Evolutionary conservation across 2,113 vertebrate genomes (phyloP), one percentile per base, ranked within the genome.

Genomic region (Montifringilla adamsi): DNA sequence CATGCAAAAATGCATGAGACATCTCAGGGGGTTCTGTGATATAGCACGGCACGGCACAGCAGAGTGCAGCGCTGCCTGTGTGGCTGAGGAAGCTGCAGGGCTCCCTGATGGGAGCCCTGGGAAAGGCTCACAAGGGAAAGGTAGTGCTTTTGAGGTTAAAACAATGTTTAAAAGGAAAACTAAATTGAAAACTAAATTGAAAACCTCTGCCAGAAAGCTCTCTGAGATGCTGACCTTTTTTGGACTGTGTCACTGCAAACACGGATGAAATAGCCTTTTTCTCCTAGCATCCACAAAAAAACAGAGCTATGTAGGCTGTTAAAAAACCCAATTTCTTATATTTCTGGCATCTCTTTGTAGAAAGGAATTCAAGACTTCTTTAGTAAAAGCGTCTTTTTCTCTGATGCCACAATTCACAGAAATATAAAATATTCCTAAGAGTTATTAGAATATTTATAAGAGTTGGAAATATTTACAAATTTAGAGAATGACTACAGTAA

Each of bases 21-120:
- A n/a, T 33, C 58, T 50, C 52, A 8, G 15, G 13, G 10, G 10
- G 1, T 17, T 63, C 67, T 39, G 28, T 1, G 0, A 24, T 1
- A 11, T 2, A n/a, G 15, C 52, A 56, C 6, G 6, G 39, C 50
- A n/a, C 0, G 2, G 15, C 52, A 27, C 1, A 4, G 43, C 26
- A 79, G 16, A 23, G 22, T 12, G 44, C 33, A 30, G 41, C 5
- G 58, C n/a, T 80, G 58, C 18, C 77, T 56, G 75, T n/a, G n/a
- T n/a, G n/a, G n/a, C 46, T 59, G 39, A 60, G 79, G 56, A 58
- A 83, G 27, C 62, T 67, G n/a, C 52, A 27, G 56, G 31, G 13
- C 26, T 87, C 26, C 27, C 31, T 28, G 20, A 55, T 26, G 22
- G 14, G 33, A 58, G 33, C 13, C 33, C 21, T n/a, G 33, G 56